Percentiles rank a stretch among this genome's conserved stretches.
Conservation (phyloP, 2,888 invertebrate species). For the Athrips mouffetella region DNA sequence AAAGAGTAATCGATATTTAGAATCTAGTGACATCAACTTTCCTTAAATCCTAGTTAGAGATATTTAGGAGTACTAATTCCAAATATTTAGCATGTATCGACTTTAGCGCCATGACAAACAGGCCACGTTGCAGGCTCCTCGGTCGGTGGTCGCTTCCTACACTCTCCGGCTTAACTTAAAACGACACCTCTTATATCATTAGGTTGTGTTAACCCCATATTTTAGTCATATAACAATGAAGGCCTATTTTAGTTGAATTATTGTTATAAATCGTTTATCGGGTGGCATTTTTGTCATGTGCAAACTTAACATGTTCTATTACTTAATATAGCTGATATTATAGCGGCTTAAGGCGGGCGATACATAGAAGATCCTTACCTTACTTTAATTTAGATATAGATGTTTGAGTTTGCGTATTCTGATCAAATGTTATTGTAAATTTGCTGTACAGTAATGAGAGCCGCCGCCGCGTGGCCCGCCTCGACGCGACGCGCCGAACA, state of each 20-base stretch:
- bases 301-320: slow-evolving; percentile 60
- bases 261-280: slow-evolving; percentile 31
- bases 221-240: slow-evolving; percentile 64
- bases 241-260: slow-evolving; percentile 65
- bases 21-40: slow-evolving; percentile 60
- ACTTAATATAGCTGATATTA: slow-evolving; percentile 73
- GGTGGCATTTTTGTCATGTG: slow-evolving; percentile 65
- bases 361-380: slow-evolving; percentile 61
- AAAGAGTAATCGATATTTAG: slow-evolving; percentile 72
- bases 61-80: slow-evolving; percentile 68
- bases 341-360: slow-evolving; percentile 73
- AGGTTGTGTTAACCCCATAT: slow-evolving; percentile 66
- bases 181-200: slow-evolving; percentile 37
- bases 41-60: slow-evolving; percentile 70
- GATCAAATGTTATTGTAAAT: slow-evolving; percentile 75
- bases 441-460: slow-evolving; percentile 64
- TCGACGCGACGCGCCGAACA: slow-evolving; percentile 66
- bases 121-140: slow-evolving; percentile 45
- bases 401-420: slow-evolving; percentile 72
- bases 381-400: slow-evolving; percentile 67
- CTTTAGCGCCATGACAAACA: slow-evolving; percentile 63
- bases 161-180: slow-evolving; percentile 5
- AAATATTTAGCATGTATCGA: slow-evolving; percentile 59
- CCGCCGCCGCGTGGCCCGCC: slow-evolving; percentile 52
- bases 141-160: neutral